Conservation (phyloP, 1,140 invertebrate species). For the Macrocentrus cingulum region DNA sequence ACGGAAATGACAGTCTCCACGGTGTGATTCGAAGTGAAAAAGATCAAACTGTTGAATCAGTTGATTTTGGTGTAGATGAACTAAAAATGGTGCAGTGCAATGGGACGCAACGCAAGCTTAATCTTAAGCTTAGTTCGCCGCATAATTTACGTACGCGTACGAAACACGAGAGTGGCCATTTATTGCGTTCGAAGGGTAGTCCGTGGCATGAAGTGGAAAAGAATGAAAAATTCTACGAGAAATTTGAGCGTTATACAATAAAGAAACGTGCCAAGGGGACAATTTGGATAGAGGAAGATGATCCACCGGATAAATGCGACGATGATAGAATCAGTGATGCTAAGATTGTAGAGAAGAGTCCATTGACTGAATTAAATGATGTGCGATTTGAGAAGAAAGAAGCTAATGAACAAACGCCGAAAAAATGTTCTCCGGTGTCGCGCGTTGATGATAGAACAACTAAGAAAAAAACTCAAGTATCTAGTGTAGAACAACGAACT, state of each 20-base stretch:
- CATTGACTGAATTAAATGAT: constrained; percentile 21
- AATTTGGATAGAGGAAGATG: constrained; percentile 54
- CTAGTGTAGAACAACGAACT: constrained; percentile 1
- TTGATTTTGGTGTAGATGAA: constrained; percentile 41
- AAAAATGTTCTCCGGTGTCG: constrained; percentile 20
- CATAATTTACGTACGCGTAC: constrained; percentile 54
- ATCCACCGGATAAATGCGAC: constrained; percentile 38
- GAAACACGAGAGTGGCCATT: constrained; percentile 55
- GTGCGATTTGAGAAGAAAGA: constrained; percentile 20
- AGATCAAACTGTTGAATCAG: constrained; percentile 40
- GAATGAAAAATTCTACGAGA: constrained; percentile 50
- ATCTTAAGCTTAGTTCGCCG: constrained; percentile 46
- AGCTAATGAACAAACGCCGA: constrained; percentile 11
- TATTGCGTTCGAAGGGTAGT: constrained; percentile 53
- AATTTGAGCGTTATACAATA: constrained; percentile 52
- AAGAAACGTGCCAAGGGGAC: constrained; percentile 55
- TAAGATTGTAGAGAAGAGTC: constrained; percentile 25
- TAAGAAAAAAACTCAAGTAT: constrained; percentile 26
- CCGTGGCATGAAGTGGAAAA: constrained; percentile 47
- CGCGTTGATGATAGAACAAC: constrained; percentile 18
- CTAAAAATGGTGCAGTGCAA: constrained; percentile 56
- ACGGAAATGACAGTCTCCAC: constrained; percentile 45
- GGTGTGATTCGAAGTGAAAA: constrained; percentile 43
- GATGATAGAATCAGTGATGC: constrained; percentile 14
- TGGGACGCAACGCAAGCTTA: constrained; percentile 50